phyloP scores from a whole-genome alignment of 2,888 invertebrate genomes.

The Melitaea athalia region DNA sequence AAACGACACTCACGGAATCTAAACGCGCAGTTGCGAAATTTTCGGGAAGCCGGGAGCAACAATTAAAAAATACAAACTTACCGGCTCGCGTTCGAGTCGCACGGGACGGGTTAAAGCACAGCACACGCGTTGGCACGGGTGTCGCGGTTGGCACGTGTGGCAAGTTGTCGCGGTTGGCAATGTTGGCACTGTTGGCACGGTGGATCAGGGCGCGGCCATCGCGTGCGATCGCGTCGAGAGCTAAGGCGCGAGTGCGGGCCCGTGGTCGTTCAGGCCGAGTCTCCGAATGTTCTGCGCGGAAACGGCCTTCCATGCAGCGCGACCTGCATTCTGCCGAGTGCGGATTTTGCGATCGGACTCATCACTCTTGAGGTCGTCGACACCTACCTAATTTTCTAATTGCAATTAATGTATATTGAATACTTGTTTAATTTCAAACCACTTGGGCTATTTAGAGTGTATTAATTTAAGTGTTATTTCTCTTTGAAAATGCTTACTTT shows the following conservation, averaged over 20 bases:
- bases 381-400: slow-evolving; percentile 42
- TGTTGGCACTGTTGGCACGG: slow-evolving; percentile 45
- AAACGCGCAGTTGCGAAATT: slow-evolving; percentile 25
- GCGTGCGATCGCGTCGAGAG: slow-evolving; percentile 66
- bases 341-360: slow-evolving; percentile 46
- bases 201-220: slow-evolving; percentile 51
- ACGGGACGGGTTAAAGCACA: slow-evolving; percentile 50
- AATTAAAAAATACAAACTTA: slow-evolving; percentile 35
- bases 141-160: slow-evolving; percentile 37
- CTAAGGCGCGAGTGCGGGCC: slow-evolving; percentile 64
- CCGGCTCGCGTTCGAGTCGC: slow-evolving; percentile 45
- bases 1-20: slow-evolving; percentile 14
- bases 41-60: slow-evolving; percentile 30
- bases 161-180: slow-evolving; percentile 27
- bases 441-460: background rate
- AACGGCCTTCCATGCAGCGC: slow-evolving; percentile 45
- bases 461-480: background rate
- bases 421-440: background rate
- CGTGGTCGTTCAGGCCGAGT: slow-evolving; percentile 28
- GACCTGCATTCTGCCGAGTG: slow-evolving; percentile 47
- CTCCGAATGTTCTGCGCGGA: slow-evolving; percentile 40
- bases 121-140: slow-evolving; percentile 50
- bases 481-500: too few species aligned
- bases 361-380: slow-evolving; percentile 46
- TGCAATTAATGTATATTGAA: slow-evolving; percentile 17